Percentiles rank a stretch among this genome's conserved stretches.
Evolutionary conservation across 2,113 vertebrate species (phyloP).

Genomic region (Orycteropus afer): DNA sequence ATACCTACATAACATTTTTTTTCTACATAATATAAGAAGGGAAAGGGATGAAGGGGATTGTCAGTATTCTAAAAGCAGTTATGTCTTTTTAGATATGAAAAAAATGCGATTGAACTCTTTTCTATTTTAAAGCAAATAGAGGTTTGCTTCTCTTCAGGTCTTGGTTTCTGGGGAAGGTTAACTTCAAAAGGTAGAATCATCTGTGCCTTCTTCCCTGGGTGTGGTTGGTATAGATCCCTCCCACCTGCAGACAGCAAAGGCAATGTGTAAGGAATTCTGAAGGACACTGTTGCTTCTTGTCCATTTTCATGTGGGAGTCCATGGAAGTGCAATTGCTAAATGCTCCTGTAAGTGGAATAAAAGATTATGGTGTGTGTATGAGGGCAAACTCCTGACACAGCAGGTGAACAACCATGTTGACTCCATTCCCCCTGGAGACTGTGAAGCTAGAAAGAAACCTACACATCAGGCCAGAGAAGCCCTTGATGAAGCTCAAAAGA

Average conservation of each 20-base stretch:
- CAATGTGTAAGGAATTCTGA: neutral
- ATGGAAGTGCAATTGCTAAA: neutral
- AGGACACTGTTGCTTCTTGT: neutral
- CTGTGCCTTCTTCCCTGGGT: neutral
- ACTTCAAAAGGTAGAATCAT: conserved; percentile 45
- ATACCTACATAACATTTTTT: neutral
- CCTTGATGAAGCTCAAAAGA: conserved; percentile 55
- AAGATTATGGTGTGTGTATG: neutral
- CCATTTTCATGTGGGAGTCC: conserved; percentile 46
- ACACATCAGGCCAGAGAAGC: neutral
- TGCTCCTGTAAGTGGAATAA: neutral
- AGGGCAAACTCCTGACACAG: conserved; percentile 61
- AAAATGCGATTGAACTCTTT: conserved; percentile 1
- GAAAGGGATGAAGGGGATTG: neutral
- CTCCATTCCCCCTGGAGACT: conserved; percentile 53
- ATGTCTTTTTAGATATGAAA: conserved; percentile 35
- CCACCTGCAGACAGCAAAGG: conserved; percentile 36
- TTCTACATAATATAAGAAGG: too few species aligned
- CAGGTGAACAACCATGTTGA: conserved; percentile 34
- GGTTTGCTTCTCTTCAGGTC: conserved; percentile 9
- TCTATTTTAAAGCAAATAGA: neutral
- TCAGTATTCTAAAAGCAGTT: neutral
- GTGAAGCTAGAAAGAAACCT: conserved; percentile 61
- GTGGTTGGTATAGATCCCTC: neutral
- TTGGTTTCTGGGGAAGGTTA: conserved; percentile 47